phyloP scores from a whole-genome alignment of 2,888 invertebrate species.

The Meteorus colon region DNA sequence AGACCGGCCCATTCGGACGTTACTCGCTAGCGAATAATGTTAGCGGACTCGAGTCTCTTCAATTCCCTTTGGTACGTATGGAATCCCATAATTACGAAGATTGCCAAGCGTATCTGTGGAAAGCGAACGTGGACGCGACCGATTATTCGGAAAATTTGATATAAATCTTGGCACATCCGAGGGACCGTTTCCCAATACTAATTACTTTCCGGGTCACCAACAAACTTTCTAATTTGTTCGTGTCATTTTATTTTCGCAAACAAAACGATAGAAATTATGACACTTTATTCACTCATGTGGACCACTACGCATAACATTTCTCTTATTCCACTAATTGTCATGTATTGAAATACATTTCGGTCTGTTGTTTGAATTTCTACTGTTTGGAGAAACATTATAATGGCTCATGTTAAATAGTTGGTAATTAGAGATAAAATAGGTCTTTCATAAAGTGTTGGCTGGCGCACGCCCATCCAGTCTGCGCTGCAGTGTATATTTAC shows the following conservation, averaged over 20 bases:
- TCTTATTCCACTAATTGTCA: too few species aligned
- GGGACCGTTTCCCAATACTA: constrained; percentile 20
- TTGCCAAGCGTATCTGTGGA: constrained; percentile 40
- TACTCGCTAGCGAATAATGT: constrained; percentile 22
- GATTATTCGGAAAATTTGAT: constrained; percentile 33
- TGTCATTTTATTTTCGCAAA: not conserved
- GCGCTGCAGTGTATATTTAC: not conserved
- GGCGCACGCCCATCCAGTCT: constrained; percentile 6
- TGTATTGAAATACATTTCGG: too few species aligned
- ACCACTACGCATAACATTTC: too few species aligned
- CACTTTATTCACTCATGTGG: too few species aligned
- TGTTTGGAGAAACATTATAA: not conserved
- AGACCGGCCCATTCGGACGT: constrained; percentile 30
- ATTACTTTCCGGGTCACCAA: constrained; percentile 26
- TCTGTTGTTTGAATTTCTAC: not conserved
- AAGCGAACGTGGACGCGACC: constrained; percentile 7
- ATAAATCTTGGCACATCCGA: constrained; percentile 27
- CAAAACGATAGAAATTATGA: not conserved
- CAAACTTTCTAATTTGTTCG: constrained; percentile 2
- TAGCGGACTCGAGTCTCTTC: constrained; percentile 33
- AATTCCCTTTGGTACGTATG: constrained; percentile 48
- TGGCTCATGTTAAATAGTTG: not conserved
- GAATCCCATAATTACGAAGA: constrained; percentile 53
- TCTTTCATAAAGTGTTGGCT: not conserved
- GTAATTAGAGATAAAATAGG: not conserved